These are phyloP conservation scores for Ridgeia piscesae DNA, from an alignment of 1,140 invertebrate genomes.

Conservation along the genomic window DNA sequence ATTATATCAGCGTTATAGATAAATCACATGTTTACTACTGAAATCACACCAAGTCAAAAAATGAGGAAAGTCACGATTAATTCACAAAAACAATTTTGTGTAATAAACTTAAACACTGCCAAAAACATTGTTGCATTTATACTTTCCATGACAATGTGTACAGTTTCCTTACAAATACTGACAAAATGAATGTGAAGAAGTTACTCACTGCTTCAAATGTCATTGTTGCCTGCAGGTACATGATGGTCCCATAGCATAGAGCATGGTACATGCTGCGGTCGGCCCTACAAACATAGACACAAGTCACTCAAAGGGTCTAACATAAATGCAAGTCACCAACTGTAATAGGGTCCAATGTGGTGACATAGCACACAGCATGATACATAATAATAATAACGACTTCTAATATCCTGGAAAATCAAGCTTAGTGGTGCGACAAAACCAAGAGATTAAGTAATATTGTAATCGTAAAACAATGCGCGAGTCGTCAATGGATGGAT, in stretches of 20 bases:
- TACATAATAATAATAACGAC: too few relatives aligned
- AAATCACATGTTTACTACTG: too few relatives aligned
- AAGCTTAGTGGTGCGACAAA: too few relatives aligned
- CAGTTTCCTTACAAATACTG: not conserved
- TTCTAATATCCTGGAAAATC: too few relatives aligned
- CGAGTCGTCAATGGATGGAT: too few relatives aligned
- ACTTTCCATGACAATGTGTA: not conserved
- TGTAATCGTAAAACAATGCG: too few relatives aligned
- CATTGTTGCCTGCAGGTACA: slow-evolving; percentile 88
- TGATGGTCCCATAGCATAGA: slow-evolving; percentile 83
- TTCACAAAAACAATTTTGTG: too few relatives aligned
- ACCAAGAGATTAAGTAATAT: too few relatives aligned
- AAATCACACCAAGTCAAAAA: too few relatives aligned
- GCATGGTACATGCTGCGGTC: slow-evolving; percentile 88
- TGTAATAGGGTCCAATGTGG: not conserved
- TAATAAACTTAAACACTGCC: not conserved
- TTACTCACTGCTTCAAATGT: slow-evolving; percentile 81
- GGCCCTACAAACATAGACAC: slow-evolving; percentile 65
- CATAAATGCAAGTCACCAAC: too few relatives aligned
- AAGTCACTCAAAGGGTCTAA: not conserved
- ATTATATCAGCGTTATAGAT: too few relatives aligned
- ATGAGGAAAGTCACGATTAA: too few relatives aligned
- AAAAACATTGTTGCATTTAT: not conserved
- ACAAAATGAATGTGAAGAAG: slow-evolving; percentile 13
- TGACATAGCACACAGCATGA: not conserved